These are phyloP conservation scores for Leptopilina myrica DNA, from an alignment of 2,888 invertebrate genomes.

Conservation along the genomic window DNA sequence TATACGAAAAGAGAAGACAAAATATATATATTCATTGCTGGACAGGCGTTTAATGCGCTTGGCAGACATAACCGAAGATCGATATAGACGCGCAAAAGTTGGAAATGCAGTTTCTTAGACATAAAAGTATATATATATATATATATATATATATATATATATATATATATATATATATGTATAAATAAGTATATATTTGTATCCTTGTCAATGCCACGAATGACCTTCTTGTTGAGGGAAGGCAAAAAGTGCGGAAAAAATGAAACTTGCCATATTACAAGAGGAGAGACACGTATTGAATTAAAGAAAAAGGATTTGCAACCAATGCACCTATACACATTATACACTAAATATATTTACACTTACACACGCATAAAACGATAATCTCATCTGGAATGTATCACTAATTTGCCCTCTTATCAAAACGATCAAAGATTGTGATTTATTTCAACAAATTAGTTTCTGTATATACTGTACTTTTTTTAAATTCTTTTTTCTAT, in stretches of 20 bases:
- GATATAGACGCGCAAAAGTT: not conserved
- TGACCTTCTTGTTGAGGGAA: constrained; percentile 7
- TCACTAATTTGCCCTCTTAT: constrained; percentile 16
- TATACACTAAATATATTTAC: not conserved
- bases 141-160: not conserved
- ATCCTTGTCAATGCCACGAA: constrained; percentile 48
- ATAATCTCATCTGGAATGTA: constrained; percentile 20
- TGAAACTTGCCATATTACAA: not conserved
- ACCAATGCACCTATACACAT: no score
- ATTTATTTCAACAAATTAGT: not conserved
- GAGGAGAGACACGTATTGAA: constrained; percentile 18
- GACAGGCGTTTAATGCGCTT: constrained; percentile 6
- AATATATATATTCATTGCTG: not conserved
- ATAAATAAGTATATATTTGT: constrained; percentile 31
- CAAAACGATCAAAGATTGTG: not conserved
- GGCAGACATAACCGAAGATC: not conserved
- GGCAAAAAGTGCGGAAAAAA: constrained; percentile 4
- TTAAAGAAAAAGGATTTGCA: constrained; percentile 23
- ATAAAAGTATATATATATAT: no score
- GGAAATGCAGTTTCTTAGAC: constrained; percentile 1
- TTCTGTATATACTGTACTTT: not conserved
- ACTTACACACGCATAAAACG: not conserved
- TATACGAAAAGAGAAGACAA: not conserved
- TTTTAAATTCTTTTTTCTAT: no score
- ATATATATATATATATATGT: not conserved